Evolutionary conservation across 2,888 invertebrate species (phyloP), one percentile per base, ranked within the genome.

Genomic region (Priocnemis perturbator): DNA sequence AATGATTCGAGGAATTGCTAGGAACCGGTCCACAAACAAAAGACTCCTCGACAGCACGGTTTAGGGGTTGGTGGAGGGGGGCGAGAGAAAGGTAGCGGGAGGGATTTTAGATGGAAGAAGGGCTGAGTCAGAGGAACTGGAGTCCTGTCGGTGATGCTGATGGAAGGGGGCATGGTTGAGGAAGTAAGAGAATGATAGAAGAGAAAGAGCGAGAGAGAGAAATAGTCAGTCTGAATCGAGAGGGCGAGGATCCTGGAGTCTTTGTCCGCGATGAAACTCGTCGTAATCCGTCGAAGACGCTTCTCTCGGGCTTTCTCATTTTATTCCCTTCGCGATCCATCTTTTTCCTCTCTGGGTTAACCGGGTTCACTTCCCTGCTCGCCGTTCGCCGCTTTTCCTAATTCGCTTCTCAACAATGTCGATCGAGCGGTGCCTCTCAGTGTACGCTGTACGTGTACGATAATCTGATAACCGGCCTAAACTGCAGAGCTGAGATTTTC

Each of bases 11-110:
- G 80, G 86, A 86, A 86, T 81, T 68, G 64, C 58, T 76, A 71
- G 71, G 79, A 86, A 86, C 86, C 85, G 84, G 85, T 84, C 78
- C 76, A 77, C 83, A 82, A 85, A 86, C 86, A 86, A 86, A 86
- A 86, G 85, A 79, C 77, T 78, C 73, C 72, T 74, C 69, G 69
- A 66, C 70, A 67, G 74, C 71, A 66, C 37, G 37, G 37, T 37
- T 37, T 37, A 37, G 37, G 37, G 20, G 21, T 53, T 23, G 21
- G 53, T 21, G 21, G 17, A 9, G 17, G 50, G 17, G 37, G 7
- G 37, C 14, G 37, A 9, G 37, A 11, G 7, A 37, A 11, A 37
- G 11, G 37, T 37, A 37, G 37, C 37, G 14, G 61, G 66, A 63
- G 67, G 57, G 70, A 64, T 63, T 58, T 60, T 59, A 64, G 71